Evolutionary conservation across 2,888 invertebrate genomes (phyloP).

Genomic region (Melanchra persicariae): DNA sequence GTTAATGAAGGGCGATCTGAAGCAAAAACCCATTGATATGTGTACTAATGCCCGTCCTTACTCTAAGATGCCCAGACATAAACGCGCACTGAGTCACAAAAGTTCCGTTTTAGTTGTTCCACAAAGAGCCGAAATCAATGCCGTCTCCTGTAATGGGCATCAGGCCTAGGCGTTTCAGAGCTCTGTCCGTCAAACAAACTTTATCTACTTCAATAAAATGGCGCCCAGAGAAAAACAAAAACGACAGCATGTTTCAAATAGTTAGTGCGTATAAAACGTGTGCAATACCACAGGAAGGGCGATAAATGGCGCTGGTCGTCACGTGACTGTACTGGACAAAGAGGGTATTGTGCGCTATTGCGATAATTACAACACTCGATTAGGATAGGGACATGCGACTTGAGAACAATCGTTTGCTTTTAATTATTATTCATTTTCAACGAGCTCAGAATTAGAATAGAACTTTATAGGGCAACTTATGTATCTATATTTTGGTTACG

Average conservation of each 20-base stretch:
- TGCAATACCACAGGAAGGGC: conserved; percentile 28
- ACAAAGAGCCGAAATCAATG: background rate
- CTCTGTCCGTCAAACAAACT: background rate
- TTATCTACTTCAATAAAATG: conserved; percentile 14
- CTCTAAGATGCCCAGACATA: too few relatives aligned
- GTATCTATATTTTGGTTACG: background rate
- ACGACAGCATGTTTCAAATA: conserved; percentile 2
- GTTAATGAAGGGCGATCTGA: too few relatives aligned
- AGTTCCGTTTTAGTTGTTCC: too few relatives aligned
- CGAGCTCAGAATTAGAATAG: background rate
- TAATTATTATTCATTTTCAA: conserved; percentile 19
- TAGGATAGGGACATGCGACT: conserved; percentile 34
- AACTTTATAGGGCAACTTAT: background rate
- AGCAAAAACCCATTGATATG: too few relatives aligned
- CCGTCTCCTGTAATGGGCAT: background rate
- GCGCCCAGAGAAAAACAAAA: conserved; percentile 38
- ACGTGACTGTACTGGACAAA: conserved; percentile 46
- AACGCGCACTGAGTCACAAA: too few relatives aligned
- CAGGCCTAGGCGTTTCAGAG: background rate
- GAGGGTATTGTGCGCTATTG: conserved; percentile 31
- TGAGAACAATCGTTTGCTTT: conserved; percentile 26
- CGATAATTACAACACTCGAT: conserved; percentile 43
- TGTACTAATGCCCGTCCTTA: too few relatives aligned
- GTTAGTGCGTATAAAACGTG: conserved; percentile 35
- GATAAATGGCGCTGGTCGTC: conserved; percentile 48